phyloP scores from a whole-genome alignment of 1,140 invertebrate genomes.

The Microplitis demolitor region DNA sequence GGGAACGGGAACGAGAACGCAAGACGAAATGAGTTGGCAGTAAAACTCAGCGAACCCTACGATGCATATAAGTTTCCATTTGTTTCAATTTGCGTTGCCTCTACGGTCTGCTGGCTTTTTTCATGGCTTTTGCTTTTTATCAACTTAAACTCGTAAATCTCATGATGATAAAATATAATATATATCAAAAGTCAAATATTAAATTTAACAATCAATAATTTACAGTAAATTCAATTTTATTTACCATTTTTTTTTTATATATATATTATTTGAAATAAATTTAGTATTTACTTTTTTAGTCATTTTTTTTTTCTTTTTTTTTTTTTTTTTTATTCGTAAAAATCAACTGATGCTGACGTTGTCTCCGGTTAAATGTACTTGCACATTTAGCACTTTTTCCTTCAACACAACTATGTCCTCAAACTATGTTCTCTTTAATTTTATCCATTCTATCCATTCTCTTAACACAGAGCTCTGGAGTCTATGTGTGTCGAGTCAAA shows the following conservation, averaged over 20 bases:
- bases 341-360: constrained; percentile 45
- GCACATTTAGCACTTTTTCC: constrained; percentile 53
- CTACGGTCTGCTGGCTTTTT: constrained; percentile 12
- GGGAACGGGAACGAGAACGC: too few species aligned
- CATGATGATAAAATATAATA: not conserved
- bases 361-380: constrained; percentile 35
- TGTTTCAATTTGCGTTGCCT: constrained; percentile 53
- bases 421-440: too few species aligned
- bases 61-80: constrained; percentile 55
- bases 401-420: constrained; percentile 10
- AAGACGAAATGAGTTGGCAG: constrained; percentile 54
- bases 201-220: not conserved
- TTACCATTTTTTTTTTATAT: not conserved
- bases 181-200: constrained; percentile 18
- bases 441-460: too few species aligned
- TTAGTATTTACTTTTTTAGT: too few species aligned
- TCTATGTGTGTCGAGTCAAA: not conserved
- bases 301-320: not conserved
- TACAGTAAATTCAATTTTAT: not conserved
- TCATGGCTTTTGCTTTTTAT: not conserved
- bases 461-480: too few species aligned
- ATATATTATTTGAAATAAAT: not conserved
- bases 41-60: constrained; percentile 49
- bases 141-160: not conserved
- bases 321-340: not conserved